Conservation (phyloP, 2,888 invertebrate genomes). For the Aphodius sticticus region DNA sequence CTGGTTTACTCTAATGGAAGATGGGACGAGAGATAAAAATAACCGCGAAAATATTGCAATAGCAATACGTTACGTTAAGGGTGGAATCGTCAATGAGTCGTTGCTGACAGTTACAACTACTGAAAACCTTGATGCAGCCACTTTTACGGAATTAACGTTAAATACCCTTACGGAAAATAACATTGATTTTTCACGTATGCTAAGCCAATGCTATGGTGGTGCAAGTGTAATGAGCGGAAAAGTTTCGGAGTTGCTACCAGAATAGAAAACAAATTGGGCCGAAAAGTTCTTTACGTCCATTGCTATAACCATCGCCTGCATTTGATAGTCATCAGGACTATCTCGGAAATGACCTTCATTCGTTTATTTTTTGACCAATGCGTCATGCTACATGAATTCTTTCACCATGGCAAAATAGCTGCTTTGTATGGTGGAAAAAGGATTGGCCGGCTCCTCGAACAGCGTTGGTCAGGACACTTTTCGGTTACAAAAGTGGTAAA, state of each 20-base stretch:
- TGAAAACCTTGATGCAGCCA: conserved; percentile 29
- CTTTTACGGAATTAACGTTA: conserved; percentile 30
- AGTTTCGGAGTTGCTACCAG: conserved; percentile 21
- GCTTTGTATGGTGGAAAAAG: conserved; percentile 32
- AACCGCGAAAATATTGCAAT: conserved; percentile 34
- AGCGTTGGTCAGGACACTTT: conserved; percentile 34
- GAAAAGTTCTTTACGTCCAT: conserved; percentile 29
- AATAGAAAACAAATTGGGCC: conserved; percentile 28
- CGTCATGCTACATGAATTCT: conserved; percentile 32
- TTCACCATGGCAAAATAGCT: conserved; percentile 20
- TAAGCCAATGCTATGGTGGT: conserved; percentile 36
- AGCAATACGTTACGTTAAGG: conserved; percentile 34
- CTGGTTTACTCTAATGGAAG: conserved; percentile 33
- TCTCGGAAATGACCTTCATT: conserved; percentile 29
- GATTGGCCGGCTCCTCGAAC: conserved; percentile 33
- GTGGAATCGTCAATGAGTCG: conserved; percentile 13
- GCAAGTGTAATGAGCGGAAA: conserved; percentile 28
- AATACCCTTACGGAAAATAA: conserved; percentile 30
- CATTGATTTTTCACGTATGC: conserved; percentile 27
- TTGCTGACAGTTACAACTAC: conserved; percentile 5
- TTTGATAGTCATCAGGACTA: conserved; percentile 26
- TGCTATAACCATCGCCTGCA: too few species aligned
- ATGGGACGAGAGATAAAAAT: conserved; percentile 36
- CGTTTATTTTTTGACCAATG: conserved; percentile 33
- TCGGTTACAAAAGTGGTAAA: conserved; percentile 36